phyloP scores from a whole-genome alignment of 2,113 vertebrate species.

The Edolisoma coerulescens region DNA sequence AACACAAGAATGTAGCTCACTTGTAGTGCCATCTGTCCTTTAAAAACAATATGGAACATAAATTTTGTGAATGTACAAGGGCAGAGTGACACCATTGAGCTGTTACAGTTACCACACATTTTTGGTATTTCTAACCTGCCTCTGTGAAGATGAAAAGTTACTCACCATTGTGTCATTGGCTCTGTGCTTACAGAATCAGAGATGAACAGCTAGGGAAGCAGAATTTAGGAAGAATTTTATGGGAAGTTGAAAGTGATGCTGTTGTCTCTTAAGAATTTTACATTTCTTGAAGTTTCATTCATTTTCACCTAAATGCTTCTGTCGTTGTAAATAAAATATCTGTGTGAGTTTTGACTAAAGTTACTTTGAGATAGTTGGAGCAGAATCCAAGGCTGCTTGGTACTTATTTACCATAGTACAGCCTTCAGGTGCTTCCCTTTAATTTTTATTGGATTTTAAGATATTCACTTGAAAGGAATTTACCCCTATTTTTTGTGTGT shows the following conservation, averaged over 20 bases:
- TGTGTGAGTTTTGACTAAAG: background rate
- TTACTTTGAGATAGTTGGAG: background rate
- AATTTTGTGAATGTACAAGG: background rate
- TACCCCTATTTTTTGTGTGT: background rate
- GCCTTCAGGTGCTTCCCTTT: background rate
- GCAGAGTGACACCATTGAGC: background rate
- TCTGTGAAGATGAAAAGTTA: background rate
- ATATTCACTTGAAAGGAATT: background rate
- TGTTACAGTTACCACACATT: background rate
- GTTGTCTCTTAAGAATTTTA: background rate
- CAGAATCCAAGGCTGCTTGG: background rate
- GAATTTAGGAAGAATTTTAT: background rate
- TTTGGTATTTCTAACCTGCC: background rate
- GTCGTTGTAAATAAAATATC: background rate
- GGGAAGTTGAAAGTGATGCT: background rate
- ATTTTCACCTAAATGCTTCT: background rate
- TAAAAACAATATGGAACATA: background rate
- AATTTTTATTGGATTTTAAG: background rate
- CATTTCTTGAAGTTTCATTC: background rate
- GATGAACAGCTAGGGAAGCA: background rate
- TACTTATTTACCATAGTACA: background rate
- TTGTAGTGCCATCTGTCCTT: background rate
- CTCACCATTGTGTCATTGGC: background rate
- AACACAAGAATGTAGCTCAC: background rate
- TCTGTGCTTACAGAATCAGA: background rate